Evolutionary conservation across 2,113 vertebrate species (phyloP).

Genomic region (Leuciscus idus): DNA sequence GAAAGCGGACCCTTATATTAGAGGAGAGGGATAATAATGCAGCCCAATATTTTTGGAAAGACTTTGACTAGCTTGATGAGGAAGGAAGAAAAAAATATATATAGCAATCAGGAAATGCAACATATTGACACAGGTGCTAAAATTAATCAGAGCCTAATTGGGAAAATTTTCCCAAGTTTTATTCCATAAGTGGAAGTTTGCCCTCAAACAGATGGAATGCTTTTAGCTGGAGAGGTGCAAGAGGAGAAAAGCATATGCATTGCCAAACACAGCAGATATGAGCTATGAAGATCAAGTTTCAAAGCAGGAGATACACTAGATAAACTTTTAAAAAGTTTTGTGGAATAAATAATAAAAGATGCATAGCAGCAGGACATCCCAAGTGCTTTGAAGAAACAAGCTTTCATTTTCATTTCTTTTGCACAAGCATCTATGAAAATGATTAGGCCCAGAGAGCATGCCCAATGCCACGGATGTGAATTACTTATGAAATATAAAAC

Average conservation of each 20-base stretch:
- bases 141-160: neutral
- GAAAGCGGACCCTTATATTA: conserved; percentile 57
- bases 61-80: conserved; percentile 3
- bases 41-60: conserved; percentile 23
- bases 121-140: neutral
- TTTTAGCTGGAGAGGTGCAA: neutral
- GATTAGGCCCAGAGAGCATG: conserved; percentile 35
- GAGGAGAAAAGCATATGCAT: neutral
- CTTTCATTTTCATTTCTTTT: conserved; percentile 48
- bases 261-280: neutral
- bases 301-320: neutral
- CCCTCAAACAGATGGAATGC: neutral
- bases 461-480: conserved; percentile 19
- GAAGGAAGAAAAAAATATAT: neutral
- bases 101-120: conserved; percentile 18
- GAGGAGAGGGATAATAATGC: conserved; percentile 29
- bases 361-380: conserved; percentile 45
- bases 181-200: neutral
- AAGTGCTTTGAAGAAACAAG: conserved; percentile 51
- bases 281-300: neutral
- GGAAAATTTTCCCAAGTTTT: neutral
- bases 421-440: conserved; percentile 25
- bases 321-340: conserved; percentile 14
- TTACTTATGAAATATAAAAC: conserved; percentile 49
- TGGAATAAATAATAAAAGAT: conserved; percentile 25